These are phyloP conservation scores for Antennarius maculatus DNA, from an alignment of 2,797 vertebrate species.

Conservation along the genomic window DNA sequence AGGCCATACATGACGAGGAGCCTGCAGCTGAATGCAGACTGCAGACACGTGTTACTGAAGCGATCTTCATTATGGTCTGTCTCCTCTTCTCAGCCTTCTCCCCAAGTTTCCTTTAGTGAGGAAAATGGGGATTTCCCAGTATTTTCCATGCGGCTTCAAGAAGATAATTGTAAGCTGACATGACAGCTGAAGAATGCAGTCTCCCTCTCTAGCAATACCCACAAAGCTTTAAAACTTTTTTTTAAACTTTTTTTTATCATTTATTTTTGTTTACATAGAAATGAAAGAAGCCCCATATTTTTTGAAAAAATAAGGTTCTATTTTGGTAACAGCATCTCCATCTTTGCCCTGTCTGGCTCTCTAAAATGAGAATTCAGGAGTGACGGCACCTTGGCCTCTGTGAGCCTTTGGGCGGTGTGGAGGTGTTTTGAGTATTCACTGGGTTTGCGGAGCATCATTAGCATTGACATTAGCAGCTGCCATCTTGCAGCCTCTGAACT, in stretches of 20 bases:
- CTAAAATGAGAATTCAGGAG: slow-evolving; percentile 39
- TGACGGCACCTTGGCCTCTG: slow-evolving; percentile 37
- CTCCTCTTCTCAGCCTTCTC: slow-evolving; percentile 25
- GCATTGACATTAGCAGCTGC: slow-evolving; percentile 81
- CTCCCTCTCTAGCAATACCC: slow-evolving; percentile 35
- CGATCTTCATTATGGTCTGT: slow-evolving; percentile 34
- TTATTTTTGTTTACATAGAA: slow-evolving; percentile 66
- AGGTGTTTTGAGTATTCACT: slow-evolving; percentile 64
- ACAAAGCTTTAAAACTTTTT: slow-evolving; percentile 47
- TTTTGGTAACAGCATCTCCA: slow-evolving; percentile 7
- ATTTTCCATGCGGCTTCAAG: slow-evolving; percentile 46
- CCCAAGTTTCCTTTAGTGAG: slow-evolving; percentile 32
- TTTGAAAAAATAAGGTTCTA: background rate
- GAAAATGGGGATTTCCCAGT: slow-evolving; percentile 49
- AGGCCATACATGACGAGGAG: slow-evolving; percentile 24
- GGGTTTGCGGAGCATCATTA: slow-evolving; percentile 72
- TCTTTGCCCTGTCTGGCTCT: slow-evolving; percentile 30
- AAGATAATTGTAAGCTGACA: slow-evolving; percentile 56
- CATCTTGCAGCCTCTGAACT: slow-evolving; percentile 77
- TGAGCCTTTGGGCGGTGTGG: slow-evolving; percentile 28
- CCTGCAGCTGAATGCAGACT: slow-evolving; percentile 38
- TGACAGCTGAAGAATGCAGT: slow-evolving; percentile 36
- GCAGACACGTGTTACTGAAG: slow-evolving; percentile 30
- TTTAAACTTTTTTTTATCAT: slow-evolving; percentile 40
- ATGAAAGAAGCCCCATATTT: slow-evolving; percentile 50